Evolutionary conservation across 2,797 vertebrate species (phyloP), one percentile per base, ranked within the genome.

Genomic region (Selene dorsalis): DNA sequence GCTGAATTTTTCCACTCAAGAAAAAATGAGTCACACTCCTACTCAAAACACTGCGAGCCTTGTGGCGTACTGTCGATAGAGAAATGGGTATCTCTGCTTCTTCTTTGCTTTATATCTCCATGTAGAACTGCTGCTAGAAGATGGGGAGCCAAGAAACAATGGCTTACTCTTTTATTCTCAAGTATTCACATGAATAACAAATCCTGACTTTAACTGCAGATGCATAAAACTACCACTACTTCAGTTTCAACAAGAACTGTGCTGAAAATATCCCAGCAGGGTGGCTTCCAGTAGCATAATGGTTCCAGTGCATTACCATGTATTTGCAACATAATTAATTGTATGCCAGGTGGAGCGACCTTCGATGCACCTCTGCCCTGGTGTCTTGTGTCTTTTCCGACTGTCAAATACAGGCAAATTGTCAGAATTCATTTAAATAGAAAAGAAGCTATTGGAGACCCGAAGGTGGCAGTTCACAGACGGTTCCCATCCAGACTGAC

Each of bases 1-100:
- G 84, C 85, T 88, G 90, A 91, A 83, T 90, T 89, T 91, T 92
- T 93, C 85, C 88, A 90, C 91, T 87, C 87, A 87, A 92, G 88
- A 91, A 90, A 87, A 92, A 93, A 92, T 89, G 89, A 93, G 87
- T 93, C 91, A 93, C 89, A 90, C 89, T 92, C 92, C 92, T 78
- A 93, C 92, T 90, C 91, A 89, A 84, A 93, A 91, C 87, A 91
- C 85, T 87, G 85, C 24, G 26, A 86, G 91, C 82, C 86, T 89
- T 88, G 85, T 90, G 88, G 86, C 56, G 38, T 67, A 68, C 55
- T 87, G 77, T 78, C 6, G 78, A 79, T 73, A 63, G 79, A 89
- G 83, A 85, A 77, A 73, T 39, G 67, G 72, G 62, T 57, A 85
- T 85, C 84, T 86, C 73, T 81, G 76, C 82, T 70, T 84, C 66